A percentile compares a stretch with the other conserved stretches of the same genome.
Evolutionary conservation across 2,888 invertebrate genomes (phyloP).

Genomic region (Euzophera pinguis): DNA sequence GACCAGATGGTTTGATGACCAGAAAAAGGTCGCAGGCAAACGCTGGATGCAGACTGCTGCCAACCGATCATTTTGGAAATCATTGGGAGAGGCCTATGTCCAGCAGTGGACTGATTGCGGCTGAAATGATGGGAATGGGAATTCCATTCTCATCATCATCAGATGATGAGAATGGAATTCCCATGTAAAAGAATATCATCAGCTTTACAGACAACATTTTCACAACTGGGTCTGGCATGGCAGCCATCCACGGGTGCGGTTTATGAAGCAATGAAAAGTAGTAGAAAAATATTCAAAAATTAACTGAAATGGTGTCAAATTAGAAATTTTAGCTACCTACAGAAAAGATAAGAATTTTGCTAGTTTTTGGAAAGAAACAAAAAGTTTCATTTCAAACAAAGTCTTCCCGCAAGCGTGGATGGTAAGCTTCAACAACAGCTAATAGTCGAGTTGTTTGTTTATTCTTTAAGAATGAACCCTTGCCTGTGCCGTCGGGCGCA

Average conservation of each 20-base stretch:
- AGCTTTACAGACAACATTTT: neutral
- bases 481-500: neutral
- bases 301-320: slow-evolving; percentile 5
- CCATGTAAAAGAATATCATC: neutral
- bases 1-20: no score
- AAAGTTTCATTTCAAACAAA: neutral
- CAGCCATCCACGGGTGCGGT: neutral
- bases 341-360: neutral
- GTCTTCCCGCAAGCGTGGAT: neutral
- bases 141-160: no score
- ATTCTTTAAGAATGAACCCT: neutral
- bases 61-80: no score
- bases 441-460: neutral
- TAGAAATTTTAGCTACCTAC: neutral
- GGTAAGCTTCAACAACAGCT: neutral
- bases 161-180: no score
- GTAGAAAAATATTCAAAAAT: neutral
- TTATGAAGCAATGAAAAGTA: neutral
- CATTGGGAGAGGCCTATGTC: no score
- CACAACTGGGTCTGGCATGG: neutral
- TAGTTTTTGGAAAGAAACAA: slow-evolving; percentile 2
- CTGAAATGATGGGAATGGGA: no score
- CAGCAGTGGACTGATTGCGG: no score
- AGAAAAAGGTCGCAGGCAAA: no score
- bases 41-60: no score